These are phyloP conservation scores for Oophaga sylvatica DNA, from an alignment of 2,797 vertebrate genomes.

Conservation along the genomic window DNA sequence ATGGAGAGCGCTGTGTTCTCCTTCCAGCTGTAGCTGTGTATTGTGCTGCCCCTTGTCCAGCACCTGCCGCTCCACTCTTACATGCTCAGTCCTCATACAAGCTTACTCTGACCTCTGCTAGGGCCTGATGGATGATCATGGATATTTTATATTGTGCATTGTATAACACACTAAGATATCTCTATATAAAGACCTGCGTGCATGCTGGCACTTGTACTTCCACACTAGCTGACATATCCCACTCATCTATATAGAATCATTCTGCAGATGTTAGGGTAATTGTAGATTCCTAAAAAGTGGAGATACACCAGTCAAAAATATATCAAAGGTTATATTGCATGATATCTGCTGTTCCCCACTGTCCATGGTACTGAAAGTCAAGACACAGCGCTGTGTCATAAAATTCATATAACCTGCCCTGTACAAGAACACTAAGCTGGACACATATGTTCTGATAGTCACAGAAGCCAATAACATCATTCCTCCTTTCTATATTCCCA, in stretches of 20 bases:
- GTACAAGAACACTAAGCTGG: background rate
- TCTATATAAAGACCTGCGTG: too few species aligned
- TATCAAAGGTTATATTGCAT: background rate
- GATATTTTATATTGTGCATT: background rate
- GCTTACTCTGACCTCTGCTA: background rate
- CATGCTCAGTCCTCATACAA: background rate
- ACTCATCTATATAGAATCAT: too few species aligned
- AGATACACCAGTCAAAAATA: background rate
- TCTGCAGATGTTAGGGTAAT: too few species aligned
- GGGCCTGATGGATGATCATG: background rate
- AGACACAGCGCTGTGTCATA: background rate
- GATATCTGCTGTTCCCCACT: background rate
- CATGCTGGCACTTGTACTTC: background rate
- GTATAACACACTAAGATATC: background rate
- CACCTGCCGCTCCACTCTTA: background rate
- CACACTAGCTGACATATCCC: background rate
- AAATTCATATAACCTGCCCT: background rate
- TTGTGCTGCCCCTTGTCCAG: background rate
- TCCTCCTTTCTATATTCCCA: background rate
- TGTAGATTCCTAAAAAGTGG: too few species aligned
- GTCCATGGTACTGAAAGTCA: slow-evolving; percentile 35
- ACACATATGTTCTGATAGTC: background rate
- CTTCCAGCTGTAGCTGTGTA: slow-evolving; percentile 5
- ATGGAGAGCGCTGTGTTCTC: background rate
- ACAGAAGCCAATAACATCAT: background rate